Conservation (phyloP, 2,797 vertebrate genomes). For the Girardinus metallicus region DNA sequence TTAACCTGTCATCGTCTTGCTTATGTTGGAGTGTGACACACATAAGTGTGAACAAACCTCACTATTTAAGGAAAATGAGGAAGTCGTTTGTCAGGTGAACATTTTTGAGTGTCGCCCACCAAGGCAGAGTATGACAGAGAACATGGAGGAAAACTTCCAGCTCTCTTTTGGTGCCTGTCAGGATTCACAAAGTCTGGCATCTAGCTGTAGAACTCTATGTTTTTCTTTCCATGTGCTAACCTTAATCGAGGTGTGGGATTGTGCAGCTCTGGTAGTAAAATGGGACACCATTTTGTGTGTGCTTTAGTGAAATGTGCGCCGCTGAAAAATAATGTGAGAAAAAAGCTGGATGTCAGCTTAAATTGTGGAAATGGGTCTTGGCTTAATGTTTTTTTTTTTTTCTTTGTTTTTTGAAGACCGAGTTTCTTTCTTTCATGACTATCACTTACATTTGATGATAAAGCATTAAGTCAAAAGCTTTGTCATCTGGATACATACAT, state of each 20-base stretch:
- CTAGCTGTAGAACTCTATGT: conserved; percentile 60
- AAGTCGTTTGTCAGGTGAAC: conserved; percentile 50
- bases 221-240: conserved; percentile 87
- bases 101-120: conserved; percentile 60
- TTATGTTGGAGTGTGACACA: conserved; percentile 31
- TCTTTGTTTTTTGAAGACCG: conserved; percentile 46
- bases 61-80: conserved; percentile 39
- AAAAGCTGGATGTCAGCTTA: conserved; percentile 62
- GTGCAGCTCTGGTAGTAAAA: conserved; percentile 73
- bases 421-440: conserved; percentile 60
- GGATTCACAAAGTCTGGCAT: conserved; percentile 66
- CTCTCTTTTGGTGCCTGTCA: conserved; percentile 64
- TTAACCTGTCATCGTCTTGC: conserved; percentile 36
- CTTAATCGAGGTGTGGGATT: conserved; percentile 79
- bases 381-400: conserved; percentile 53
- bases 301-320: conserved; percentile 73
- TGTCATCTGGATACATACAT: background rate
- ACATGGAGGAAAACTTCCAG: conserved; percentile 62
- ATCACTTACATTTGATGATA: conserved; percentile 40
- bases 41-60: conserved; percentile 29
- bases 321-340: conserved; percentile 48
- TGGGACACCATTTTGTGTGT: conserved; percentile 60
- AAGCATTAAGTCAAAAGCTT: conserved; percentile 48
- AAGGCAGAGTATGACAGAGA: conserved; percentile 63
- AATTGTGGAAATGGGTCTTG: conserved; percentile 52